These are phyloP conservation scores for Scarus forsteni DNA, from an alignment of 2,797 vertebrate genomes.

Conservation along the genomic window DNA sequence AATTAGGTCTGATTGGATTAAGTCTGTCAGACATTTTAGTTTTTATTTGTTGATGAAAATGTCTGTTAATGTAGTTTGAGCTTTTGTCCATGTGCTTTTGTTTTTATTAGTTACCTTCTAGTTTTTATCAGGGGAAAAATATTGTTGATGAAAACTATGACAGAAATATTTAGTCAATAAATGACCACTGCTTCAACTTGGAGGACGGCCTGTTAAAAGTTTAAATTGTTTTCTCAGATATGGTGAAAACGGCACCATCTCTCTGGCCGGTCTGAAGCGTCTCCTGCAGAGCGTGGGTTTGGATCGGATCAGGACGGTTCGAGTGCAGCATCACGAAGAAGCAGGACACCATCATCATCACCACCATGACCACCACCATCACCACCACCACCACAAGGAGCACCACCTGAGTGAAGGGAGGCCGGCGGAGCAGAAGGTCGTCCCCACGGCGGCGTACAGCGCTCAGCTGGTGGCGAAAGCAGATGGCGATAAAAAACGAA, in stretches of 20 bases:
- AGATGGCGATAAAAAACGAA: not conserved
- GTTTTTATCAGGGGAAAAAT: no score
- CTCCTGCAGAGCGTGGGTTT: slow-evolving; percentile 90
- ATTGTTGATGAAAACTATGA: no score
- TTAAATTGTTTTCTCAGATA: slow-evolving; percentile 79
- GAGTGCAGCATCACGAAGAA: slow-evolving; percentile 70
- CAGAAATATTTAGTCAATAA: no score
- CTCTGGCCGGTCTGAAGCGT: slow-evolving; percentile 88
- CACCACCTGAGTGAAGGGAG: slow-evolving; percentile 49
- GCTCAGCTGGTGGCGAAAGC: slow-evolving; percentile 27
- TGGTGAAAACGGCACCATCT: slow-evolving; percentile 93
- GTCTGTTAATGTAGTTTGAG: no score
- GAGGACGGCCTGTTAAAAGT: no score
- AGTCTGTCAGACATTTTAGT: no score
- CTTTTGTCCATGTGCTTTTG: no score
- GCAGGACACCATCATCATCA: slow-evolving; percentile 23
- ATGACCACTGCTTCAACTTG: no score
- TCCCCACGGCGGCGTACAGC: slow-evolving; percentile 34
- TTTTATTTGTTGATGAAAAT: no score
- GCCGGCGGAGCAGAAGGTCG: slow-evolving; percentile 6
- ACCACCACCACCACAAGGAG: slow-evolving; percentile 6
- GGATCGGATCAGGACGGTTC: slow-evolving; percentile 85
- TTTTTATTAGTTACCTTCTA: no score
- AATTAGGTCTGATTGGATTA: no score
- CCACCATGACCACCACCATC: slow-evolving; percentile 6